phyloP scores from a whole-genome alignment of 2,888 invertebrate genomes.

The Apodemia duryi region DNA sequence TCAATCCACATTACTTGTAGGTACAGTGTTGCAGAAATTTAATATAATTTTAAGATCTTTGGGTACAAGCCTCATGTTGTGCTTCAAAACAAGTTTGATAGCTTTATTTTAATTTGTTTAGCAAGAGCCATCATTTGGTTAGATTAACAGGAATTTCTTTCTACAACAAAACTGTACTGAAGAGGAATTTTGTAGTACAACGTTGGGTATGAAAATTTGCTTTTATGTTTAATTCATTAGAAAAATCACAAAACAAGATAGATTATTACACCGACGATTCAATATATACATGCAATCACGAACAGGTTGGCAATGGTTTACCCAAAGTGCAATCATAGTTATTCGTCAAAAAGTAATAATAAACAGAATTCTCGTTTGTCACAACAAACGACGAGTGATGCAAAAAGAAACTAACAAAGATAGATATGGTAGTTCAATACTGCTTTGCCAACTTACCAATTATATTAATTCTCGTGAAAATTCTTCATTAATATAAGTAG shows the following conservation, averaged over 20 bases:
- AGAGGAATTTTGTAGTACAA: background rate
- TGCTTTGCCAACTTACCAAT: constrained; percentile 54
- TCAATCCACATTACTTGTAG: too few species aligned
- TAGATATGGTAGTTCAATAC: background rate
- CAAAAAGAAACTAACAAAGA: constrained; percentile 8
- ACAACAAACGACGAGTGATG: constrained; percentile 10
- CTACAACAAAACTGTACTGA: background rate
- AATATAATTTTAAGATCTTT: too few species aligned
- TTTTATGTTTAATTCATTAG: background rate
- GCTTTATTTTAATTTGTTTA: background rate
- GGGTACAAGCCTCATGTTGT: too few species aligned
- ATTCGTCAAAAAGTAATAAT: background rate
- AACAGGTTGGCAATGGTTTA: constrained; percentile 31
- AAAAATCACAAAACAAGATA: background rate
- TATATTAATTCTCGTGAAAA: constrained; percentile 44
- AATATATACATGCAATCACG: constrained; percentile 15
- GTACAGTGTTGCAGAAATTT: too few species aligned
- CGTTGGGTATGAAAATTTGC: background rate
- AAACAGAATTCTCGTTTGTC: background rate
- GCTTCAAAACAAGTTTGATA: too few species aligned
- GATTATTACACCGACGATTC: background rate
- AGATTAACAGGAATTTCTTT: too few species aligned
- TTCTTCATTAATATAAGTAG: constrained; percentile 39
- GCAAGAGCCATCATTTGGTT: too few species aligned
- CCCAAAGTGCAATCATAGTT: constrained; percentile 1